These are phyloP conservation scores for Pimpla rufipes DNA, from an alignment of 2,888 invertebrate species.

Conservation along the genomic window DNA sequence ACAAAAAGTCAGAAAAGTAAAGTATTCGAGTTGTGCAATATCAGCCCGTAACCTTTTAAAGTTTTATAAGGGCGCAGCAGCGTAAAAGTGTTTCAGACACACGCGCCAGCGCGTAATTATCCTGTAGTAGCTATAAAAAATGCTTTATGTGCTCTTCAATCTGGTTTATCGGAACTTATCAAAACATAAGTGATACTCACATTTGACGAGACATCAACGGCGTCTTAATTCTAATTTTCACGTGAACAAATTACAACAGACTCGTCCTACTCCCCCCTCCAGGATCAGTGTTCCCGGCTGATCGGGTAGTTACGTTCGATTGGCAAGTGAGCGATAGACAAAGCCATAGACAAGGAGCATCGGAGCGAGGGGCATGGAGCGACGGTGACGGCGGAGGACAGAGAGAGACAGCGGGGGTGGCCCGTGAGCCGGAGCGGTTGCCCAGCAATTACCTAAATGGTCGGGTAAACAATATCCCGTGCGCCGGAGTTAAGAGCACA, in stretches of 20 bases:
- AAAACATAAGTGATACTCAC: not conserved
- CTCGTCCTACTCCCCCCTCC: not conserved
- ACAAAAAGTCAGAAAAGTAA: too few species aligned
- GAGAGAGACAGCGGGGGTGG: slow-evolving; percentile 51
- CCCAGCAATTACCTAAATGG: slow-evolving; percentile 85
- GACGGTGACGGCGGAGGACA: slow-evolving; percentile 69
- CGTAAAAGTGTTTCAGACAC: too few species aligned
- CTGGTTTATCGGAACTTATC: too few species aligned
- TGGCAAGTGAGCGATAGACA: slow-evolving; percentile 69
- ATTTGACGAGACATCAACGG: not conserved
- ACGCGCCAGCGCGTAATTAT: too few species aligned
- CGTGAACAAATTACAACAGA: slow-evolving; percentile 20
- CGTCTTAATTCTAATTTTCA: not conserved
- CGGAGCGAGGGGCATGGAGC: slow-evolving; percentile 26
- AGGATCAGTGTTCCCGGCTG: slow-evolving; percentile 79
- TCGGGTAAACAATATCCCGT: slow-evolving; percentile 85
- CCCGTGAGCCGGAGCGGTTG: slow-evolving; percentile 79
- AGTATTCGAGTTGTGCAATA: too few species aligned
- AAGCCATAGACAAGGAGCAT: slow-evolving; percentile 29
- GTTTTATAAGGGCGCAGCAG: too few species aligned
- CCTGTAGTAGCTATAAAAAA: too few species aligned
- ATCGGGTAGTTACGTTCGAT: slow-evolving; percentile 81
- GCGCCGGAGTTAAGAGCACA: slow-evolving; percentile 82
- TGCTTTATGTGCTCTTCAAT: too few species aligned
- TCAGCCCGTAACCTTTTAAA: too few species aligned